Evolutionary conservation across 2,113 vertebrate species (phyloP), one percentile per base, ranked within the genome.

Genomic region (Zingel zingel): DNA sequence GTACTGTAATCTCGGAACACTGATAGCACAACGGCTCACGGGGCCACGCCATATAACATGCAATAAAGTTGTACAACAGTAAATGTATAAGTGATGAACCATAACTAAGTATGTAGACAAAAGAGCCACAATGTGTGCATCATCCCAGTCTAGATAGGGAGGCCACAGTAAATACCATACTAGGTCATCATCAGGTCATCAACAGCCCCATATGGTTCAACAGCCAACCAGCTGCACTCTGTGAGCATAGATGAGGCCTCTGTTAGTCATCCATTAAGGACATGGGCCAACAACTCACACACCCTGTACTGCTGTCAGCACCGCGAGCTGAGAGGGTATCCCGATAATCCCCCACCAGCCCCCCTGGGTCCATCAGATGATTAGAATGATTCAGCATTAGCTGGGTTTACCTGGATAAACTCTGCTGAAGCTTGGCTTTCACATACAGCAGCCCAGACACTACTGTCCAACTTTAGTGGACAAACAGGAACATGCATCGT

Each of bases 361-460:
- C 61, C 61, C 63, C 75, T 45, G 62, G 14, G 69, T 76, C 16
- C 54, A 66, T 72, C 33, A 36, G 65, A 77, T 73, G 64, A 85
- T 87, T 71, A 48, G 25, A 87, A 45, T 36, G 76, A 91, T 78
- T 86, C 67, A 79, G 85, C 70, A 89, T 90, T 84, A 74, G 69
- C 58, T 71, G 80, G 83, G 79, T 92, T 82, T 79, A 13, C 68
- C 43, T 39, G 14, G 21, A 21, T 84, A 86, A 89, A 71, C 80
- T 69, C 65, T 62, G 67, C 79, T 86, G 78, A 85, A 81, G 51
- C 56, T 62, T n/a, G 61, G 71, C 72, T 72, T 76, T 83, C 59
- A 67, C 77, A 67, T 10, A 43, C 12, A 84, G 65, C 56, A 59
- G 61, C 73, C 16, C 48, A 61, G 27, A 36, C n/a, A 19, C 11